Evolutionary conservation across 1,140 invertebrate genomes (phyloP), one percentile per base, ranked within the genome.

Genomic region (Stegodyphus dumicola): DNA sequence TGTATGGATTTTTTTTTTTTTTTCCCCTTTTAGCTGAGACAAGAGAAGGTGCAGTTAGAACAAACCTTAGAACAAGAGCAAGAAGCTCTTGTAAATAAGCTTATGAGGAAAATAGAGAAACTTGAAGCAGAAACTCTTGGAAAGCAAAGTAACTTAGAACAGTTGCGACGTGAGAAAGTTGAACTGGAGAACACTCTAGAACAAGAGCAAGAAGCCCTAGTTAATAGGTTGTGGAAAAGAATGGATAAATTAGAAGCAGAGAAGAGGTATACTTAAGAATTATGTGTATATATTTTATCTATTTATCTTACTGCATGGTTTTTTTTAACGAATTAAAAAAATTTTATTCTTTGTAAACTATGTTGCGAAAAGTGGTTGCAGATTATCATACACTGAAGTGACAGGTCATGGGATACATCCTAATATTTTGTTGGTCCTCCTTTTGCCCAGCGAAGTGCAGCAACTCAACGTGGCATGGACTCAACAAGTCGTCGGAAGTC

Each of bases 81-180:
- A 90, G 98, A 99, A 92, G 98, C 97, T 91, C 93, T 99, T 89
- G 97, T 99, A 0, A 99, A 98, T 91, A 98, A 99, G 91, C 91
- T 99, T 77, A 99, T 99, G 97, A 92, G 97, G 85, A 99, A 98
- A 92, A 99, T 99, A 89, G 97, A 99, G 90, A 99, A 99, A 92
- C 92, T 99, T 13, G 98, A 99, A 92, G 96, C 96, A 48, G 97
- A 99, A 91, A 99, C 97, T 7, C 91, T 95, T 79, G 94, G 95
- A 64, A 99, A 99, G 90, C 88, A 92, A 87, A 95, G 93, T 65
- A 98, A 96, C 91, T 92, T 99, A 87, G 97, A 99, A 90, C 97
- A 98, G 90, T 91, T 99, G 77, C 93, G 98, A 66, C 93, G 97
- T 88, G 98, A 99, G 92, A 99, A 99, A 92, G 95, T 97, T 79